phyloP scores from a whole-genome alignment of 1,140 invertebrate genomes.

The Caerostris darwini region DNA sequence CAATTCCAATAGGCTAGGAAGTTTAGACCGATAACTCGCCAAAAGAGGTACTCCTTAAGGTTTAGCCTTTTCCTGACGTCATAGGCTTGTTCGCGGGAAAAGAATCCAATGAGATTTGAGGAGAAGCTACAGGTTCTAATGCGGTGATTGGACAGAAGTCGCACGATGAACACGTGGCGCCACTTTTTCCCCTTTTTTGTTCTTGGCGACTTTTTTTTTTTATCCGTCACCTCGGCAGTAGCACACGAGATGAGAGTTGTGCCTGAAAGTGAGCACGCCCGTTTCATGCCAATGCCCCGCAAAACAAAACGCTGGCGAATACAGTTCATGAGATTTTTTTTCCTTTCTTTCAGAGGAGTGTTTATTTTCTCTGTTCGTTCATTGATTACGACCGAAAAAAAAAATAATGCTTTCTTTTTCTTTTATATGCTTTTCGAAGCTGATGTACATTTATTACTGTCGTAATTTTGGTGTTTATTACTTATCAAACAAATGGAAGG shows the following conservation, averaged over 20 bases:
- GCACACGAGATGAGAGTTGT: slow-evolving; percentile 19
- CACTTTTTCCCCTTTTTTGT: slow-evolving; percentile 34
- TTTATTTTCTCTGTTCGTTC: slow-evolving; percentile 3
- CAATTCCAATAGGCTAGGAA: neutral
- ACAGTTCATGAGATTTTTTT: neutral
- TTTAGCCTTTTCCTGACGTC: slow-evolving; percentile 1
- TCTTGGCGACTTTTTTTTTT: slow-evolving; percentile 18
- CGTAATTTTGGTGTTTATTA: too few species aligned
- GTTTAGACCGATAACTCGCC: neutral
- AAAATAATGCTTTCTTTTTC: neutral
- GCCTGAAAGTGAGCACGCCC: neutral
- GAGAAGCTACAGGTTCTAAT: slow-evolving; percentile 42
- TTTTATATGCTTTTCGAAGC: too few species aligned
- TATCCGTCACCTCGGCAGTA: neutral
- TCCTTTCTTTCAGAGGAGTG: neutral
- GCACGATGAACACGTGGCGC: slow-evolving; percentile 60
- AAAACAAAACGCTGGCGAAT: slow-evolving; percentile 21
- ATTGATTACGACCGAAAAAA: neutral
- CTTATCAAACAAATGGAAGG: too few species aligned
- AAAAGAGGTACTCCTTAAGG: neutral
- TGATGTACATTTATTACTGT: too few species aligned
- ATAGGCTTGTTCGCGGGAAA: slow-evolving; percentile 58
- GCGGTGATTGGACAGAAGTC: slow-evolving; percentile 14
- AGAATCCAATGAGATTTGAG: slow-evolving; percentile 29
- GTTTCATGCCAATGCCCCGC: slow-evolving; percentile 30